Evolutionary conservation across 2,888 invertebrate genomes (phyloP).

Genomic region (Drosophila cyrtoloma): DNA sequence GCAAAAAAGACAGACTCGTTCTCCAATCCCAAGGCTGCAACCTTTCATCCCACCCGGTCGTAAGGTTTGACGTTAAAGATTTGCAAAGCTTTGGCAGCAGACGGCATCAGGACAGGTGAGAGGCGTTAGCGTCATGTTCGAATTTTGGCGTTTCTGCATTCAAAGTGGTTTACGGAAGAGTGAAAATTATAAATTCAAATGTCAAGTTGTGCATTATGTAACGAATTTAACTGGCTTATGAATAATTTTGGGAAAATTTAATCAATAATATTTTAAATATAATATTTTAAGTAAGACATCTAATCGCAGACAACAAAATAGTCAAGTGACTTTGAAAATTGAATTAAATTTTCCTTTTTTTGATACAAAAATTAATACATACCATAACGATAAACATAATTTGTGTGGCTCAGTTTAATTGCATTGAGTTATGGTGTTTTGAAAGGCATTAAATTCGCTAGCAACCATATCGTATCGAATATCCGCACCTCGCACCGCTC

Average conservation of each 20-base stretch:
- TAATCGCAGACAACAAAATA: neutral
- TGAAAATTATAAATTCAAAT: neutral
- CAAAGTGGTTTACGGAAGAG: constrained; percentile 26
- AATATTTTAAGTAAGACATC: neutral
- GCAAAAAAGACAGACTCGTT: constrained; percentile 53
- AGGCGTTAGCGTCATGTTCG: neutral
- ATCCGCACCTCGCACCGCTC: constrained; percentile 60
- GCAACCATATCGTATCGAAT: constrained; percentile 40
- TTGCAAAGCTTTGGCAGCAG: constrained; percentile 18
- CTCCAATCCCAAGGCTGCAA: constrained; percentile 23
- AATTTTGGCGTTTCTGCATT: constrained; percentile 16
- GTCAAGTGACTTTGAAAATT: neutral
- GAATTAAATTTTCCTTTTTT: neutral
- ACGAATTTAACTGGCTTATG: neutral
- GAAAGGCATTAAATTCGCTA: constrained; percentile 33
- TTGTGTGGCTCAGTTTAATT: constrained; percentile 12
- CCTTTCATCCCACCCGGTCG: neutral
- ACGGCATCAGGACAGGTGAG: constrained; percentile 21
- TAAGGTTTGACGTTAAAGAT: constrained; percentile 23
- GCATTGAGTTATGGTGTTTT: constrained; percentile 43
- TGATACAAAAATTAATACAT: neutral
- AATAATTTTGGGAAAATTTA: neutral
- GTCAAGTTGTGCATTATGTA: constrained; percentile 2
- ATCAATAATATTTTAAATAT: neutral
- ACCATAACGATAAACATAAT: constrained; percentile 9